Base-by-base conservation (phyloP, 2,888 invertebrate species). In the Teinopalpus imperialis region DNA sequence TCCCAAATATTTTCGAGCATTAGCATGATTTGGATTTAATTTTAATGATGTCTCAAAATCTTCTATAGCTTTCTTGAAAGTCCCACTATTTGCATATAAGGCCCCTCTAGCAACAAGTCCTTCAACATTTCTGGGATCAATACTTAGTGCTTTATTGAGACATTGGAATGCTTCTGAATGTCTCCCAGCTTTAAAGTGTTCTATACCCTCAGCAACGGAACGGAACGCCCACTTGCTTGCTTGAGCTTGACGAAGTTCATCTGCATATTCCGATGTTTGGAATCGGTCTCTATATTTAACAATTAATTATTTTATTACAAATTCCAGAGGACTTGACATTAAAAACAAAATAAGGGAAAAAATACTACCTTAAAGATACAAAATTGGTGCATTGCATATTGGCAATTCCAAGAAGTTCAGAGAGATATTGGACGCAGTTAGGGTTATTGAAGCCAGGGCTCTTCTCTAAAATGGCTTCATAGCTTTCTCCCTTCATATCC, bases 121-220 rank as follows among this genome's bases (percentile, higher is more conserved):
- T 83, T 97, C 97, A 1, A 97, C 96, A 81, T 97, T 97, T 61
- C 94, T 92, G 0, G 96, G 94, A 81, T 97, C 97, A 61, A 97
- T 97, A 73, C 93, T 95, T 36, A 98, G 83, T 2, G 98, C 98
- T 79, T 96, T 97, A 79, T 97, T 97, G 29, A 97, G 90, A 70
- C 97, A 97, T 74, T 97, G 97, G 83, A 98, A 96, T 23, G 98
- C 98, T 89, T 98, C 98, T 0, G 96, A 94, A 77, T 97, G 97
- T 61, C 95, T 92, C 30, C 97, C 97, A 31, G 94, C 94, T 83
- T 98, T 98, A 86, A 98, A 98, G 85, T 96, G 95, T 69, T 95
- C 95, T 63, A 98, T 97, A 13, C 98, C 98, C 79, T 97, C 96
- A n/a, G 97, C 96, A 13, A 98, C 98, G 69, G 94, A 94, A 48